phyloP scores from a whole-genome alignment of 2,113 vertebrate species.

The Pelusios castaneus region DNA sequence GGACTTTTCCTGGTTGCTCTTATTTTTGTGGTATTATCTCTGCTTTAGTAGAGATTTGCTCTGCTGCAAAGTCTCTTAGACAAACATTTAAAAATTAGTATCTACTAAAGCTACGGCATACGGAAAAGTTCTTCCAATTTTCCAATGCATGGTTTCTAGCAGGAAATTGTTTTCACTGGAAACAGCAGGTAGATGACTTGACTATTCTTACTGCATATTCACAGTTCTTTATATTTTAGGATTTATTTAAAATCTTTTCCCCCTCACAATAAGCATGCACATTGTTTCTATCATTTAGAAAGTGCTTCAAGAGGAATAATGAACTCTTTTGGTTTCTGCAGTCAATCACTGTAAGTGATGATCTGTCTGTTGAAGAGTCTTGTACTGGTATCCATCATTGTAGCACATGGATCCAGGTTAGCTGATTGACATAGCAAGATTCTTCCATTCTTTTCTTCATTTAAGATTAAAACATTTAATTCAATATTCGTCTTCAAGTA shows the following conservation, averaged over 20 bases:
- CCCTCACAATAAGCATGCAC: neutral
- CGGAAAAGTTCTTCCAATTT: neutral
- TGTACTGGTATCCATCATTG: neutral
- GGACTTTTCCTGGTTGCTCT: neutral
- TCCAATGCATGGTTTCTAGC: neutral
- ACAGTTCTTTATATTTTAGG: neutral
- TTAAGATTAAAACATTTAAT: neutral
- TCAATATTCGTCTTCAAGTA: neutral
- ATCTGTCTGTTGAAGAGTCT: neutral
- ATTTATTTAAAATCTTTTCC: conserved; percentile 6
- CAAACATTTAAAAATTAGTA: conserved; percentile 1
- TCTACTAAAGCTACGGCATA: neutral
- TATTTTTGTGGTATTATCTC: neutral
- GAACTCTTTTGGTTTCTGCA: neutral
- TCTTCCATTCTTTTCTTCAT: conserved; percentile 16
- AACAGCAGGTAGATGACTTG: neutral
- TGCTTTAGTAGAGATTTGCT: neutral
- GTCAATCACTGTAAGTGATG: neutral
- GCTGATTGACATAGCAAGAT: neutral
- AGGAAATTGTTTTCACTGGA: neutral
- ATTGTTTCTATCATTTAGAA: neutral
- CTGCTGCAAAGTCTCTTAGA: neutral
- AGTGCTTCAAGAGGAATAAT: neutral
- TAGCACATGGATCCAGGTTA: neutral
- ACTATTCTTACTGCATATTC: neutral